Percentiles rank a stretch among this genome's conserved stretches.
These are phyloP conservation scores for Gymnogyps californianus DNA, from an alignment of 2,113 vertebrate genomes.

Conservation along the genomic window DNA sequence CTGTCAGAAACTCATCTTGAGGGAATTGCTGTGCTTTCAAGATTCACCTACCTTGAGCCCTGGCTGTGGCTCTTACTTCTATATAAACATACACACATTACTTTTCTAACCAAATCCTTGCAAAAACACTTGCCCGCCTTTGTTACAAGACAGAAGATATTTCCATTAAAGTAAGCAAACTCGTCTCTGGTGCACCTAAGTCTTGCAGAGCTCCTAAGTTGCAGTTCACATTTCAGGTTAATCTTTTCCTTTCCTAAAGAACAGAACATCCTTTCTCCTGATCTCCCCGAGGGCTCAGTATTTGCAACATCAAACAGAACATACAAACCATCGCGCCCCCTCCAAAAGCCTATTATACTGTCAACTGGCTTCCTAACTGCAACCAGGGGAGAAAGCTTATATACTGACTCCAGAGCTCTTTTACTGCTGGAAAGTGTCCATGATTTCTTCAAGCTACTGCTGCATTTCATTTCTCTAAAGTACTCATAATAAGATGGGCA, in stretches of 20 bases:
- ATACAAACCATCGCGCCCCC: slow-evolving; percentile 64
- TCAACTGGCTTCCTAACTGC: slow-evolving; percentile 73
- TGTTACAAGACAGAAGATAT: slow-evolving; percentile 39
- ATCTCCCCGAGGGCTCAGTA: slow-evolving; percentile 69
- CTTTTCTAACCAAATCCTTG: slow-evolving; percentile 51
- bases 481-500: slow-evolving; percentile 71
- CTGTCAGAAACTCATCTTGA: background rate
- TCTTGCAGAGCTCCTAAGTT: slow-evolving; percentile 61
- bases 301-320: slow-evolving; percentile 80
- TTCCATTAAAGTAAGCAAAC: slow-evolving; percentile 58
- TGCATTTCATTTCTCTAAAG: slow-evolving; percentile 74
- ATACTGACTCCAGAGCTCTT: slow-evolving; percentile 64
- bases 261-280: slow-evolving; percentile 73
- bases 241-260: slow-evolving; percentile 77
- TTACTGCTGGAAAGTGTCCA: slow-evolving; percentile 67
- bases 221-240: slow-evolving; percentile 76
- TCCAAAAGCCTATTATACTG: slow-evolving; percentile 75
- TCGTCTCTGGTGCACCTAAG: slow-evolving; percentile 46
- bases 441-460: slow-evolving; percentile 69
- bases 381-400: slow-evolving; percentile 72
- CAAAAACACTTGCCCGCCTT: slow-evolving; percentile 28
- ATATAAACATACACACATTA: background rate
- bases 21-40: background rate
- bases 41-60: background rate
- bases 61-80: background rate